Evolutionary conservation across 2,113 vertebrate species (phyloP).

Genomic region (Pomatostomus ruficeps): DNA sequence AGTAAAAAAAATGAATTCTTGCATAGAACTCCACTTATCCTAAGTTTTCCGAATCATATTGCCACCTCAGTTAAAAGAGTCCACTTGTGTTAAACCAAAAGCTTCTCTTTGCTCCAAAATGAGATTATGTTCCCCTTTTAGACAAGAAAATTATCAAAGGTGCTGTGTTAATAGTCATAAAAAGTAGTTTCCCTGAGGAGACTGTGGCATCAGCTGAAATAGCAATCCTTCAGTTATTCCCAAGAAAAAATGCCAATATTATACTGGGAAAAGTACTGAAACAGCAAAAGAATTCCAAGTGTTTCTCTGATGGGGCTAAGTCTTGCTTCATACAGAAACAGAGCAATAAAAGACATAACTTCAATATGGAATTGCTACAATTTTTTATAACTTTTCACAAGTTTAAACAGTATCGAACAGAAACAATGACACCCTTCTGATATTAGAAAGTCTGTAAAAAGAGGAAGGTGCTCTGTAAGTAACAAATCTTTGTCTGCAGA

Average conservation of each 20-base stretch:
- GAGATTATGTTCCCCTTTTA: background rate
- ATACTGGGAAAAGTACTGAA: background rate
- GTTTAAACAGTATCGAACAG: background rate
- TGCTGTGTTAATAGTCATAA: background rate
- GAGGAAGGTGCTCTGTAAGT: background rate
- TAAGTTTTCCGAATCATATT: background rate
- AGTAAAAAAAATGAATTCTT: background rate
- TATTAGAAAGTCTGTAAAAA: background rate
- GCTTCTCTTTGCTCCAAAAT: background rate
- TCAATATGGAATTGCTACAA: background rate
- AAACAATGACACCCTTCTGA: background rate
- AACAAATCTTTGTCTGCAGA: background rate
- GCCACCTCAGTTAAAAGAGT: background rate
- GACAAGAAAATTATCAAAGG: background rate
- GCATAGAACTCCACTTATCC: background rate
- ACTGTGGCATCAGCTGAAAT: background rate
- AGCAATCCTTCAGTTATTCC: background rate
- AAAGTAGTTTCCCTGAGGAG: background rate
- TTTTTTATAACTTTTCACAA: background rate
- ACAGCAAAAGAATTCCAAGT: background rate
- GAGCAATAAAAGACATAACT: background rate
- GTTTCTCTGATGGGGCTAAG: background rate
- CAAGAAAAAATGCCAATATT: background rate
- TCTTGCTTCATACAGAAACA: background rate
- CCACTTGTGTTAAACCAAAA: background rate